Evolutionary conservation across 2,888 invertebrate species (phyloP).

Genomic region (Disparrhopalites patrizii): DNA sequence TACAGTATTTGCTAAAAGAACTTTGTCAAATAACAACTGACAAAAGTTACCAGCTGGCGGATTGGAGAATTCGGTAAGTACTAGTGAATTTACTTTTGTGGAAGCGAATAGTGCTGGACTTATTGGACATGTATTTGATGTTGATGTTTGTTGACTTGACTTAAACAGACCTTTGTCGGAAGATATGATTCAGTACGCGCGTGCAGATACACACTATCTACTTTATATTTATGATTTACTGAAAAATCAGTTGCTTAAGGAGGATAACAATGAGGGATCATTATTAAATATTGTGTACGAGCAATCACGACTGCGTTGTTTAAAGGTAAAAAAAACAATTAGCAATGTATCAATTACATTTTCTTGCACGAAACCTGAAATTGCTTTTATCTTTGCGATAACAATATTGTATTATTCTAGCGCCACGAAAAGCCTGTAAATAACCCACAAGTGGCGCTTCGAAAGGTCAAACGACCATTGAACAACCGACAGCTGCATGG

Average conservation of each 20-base stretch:
- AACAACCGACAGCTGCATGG: constrained; percentile 81
- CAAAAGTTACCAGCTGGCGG: constrained; percentile 89
- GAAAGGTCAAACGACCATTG: constrained; percentile 71
- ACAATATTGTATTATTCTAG: constrained; percentile 53
- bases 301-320: constrained; percentile 70
- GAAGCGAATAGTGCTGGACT: not conserved
- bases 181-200: constrained; percentile 64
- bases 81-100: not conserved
- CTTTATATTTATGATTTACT: constrained; percentile 80
- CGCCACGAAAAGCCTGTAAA: constrained; percentile 71
- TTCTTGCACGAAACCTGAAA: no score
- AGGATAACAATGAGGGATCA: constrained; percentile 59
- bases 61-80: constrained; percentile 67
- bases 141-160: constrained; percentile 27
- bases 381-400: not conserved
- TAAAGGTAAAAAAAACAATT: constrained; percentile 57
- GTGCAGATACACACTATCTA: constrained; percentile 91
- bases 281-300: constrained; percentile 67
- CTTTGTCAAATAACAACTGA: constrained; percentile 77
- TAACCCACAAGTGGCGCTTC: constrained; percentile 43
- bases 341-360: no score
- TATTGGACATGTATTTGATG: not conserved
- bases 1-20: constrained; percentile 70
- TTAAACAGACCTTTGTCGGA: constrained; percentile 57
- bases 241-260: constrained; percentile 67